Base-by-base conservation (phyloP, 2,888 invertebrate species). In the Nineta flava region DNA sequence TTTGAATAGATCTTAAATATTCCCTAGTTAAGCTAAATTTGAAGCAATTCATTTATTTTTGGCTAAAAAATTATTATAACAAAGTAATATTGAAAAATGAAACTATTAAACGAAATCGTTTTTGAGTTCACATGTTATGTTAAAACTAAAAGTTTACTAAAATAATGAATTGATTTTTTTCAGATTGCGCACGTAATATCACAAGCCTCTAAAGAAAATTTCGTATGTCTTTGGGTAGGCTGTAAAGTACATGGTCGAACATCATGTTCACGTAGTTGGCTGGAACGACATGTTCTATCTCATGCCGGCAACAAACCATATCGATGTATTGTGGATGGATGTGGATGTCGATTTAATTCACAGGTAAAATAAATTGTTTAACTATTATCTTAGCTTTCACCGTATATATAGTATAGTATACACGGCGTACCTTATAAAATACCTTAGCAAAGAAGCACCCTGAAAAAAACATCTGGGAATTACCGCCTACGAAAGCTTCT, bases 241-340 rank as follows among this genome's bases (percentile, higher is more conserved):
- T 95, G 95, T 72, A 95, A 95, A 66, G 95, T 95, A 41, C 92
- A 87, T 63, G 87, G 90, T 56, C 84, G 87, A 64, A 83, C 84
- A 34, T 94, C 94, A 9, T 92, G 92, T 63, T 93, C 93, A 6
- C 76, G 88, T 50, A 81, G 90, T 50, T 96, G 95, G 95, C 71
- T 95, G 56, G 92, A 94, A 65, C 75, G 94, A 45, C 95, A 95
- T 69, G 87, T 94, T 43, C 71, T 92, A 46, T 84, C 84, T 1
- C 95, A 95, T 68, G 91, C 91, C 43, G 82, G 82, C 48, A 91
- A 87, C 68, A 93, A 94, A 65, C 93, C 93, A 19, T 94, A 91
- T 73, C 82, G 87, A 61, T 96, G 95, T 70, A 94, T 95, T 65
- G 88, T 96, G 58, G 92, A 91, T 62, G 87, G 91, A 59, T 96